Conservation (phyloP, 2,113 vertebrate genomes). For the Trachemys scripta region DNA sequence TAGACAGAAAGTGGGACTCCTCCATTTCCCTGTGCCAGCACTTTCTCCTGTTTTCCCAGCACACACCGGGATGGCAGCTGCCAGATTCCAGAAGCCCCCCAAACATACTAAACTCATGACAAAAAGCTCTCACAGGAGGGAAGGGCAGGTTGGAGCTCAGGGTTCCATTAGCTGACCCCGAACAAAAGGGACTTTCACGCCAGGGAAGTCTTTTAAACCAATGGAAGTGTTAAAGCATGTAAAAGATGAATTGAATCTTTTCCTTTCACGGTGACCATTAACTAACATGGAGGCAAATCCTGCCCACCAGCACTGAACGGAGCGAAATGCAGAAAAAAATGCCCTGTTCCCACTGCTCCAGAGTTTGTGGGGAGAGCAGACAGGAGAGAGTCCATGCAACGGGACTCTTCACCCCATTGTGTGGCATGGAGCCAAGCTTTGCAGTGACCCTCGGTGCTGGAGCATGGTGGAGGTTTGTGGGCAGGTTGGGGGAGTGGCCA, state of each 20-base stretch:
- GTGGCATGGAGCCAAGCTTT: not conserved
- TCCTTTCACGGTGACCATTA: not conserved
- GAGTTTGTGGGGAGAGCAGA: not conserved
- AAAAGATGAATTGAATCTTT: slow-evolving; percentile 11
- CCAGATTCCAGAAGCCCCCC: slow-evolving; percentile 9
- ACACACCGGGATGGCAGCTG: not conserved
- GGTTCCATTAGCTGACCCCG: not conserved
- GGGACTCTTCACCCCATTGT: not conserved
- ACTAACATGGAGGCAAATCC: not conserved
- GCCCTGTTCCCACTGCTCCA: not conserved
- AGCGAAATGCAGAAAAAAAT: not conserved
- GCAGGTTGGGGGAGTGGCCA: not conserved
- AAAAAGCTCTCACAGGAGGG: not conserved
- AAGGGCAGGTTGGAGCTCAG: not conserved
- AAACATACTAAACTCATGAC: not conserved
- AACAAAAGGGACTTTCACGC: not conserved
- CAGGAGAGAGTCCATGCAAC: not conserved
- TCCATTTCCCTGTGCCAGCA: not conserved
- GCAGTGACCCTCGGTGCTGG: not conserved
- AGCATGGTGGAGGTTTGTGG: not conserved
- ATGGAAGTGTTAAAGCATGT: not conserved
- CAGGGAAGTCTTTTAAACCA: not conserved
- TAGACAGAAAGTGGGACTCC: slow-evolving; percentile 4
- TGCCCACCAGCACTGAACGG: not conserved
- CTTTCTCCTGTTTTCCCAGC: not conserved